Base-by-base conservation (phyloP, 2,797 vertebrate genomes). In the Leptodactylus fallax region DNA sequence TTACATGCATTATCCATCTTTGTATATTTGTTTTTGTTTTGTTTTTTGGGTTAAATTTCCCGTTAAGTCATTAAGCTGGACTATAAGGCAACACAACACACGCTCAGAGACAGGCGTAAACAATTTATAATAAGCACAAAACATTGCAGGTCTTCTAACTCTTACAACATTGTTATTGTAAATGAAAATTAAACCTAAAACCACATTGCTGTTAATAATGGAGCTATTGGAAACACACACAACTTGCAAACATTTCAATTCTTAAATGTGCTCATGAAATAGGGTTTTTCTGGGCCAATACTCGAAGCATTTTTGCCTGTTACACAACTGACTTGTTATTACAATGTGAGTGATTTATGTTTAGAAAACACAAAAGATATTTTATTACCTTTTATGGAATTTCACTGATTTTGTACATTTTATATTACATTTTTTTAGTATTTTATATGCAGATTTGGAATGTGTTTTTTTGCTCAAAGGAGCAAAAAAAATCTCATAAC, bases 151-250 rank as follows among this genome's bases (percentile, higher is more conserved):
- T 77, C 72, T 77, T n/a, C 72, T 77, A 23, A 51, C 47, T 53
- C 72, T 51, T 77, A 77, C 49, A 77, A 77, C 49, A 77, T 77
- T 77, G 72, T 77, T 77, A 53, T 53, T 77, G 47, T 53, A 77
- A 53, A 53, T 53, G 19, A 14, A 53, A 77, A 77, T 77, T 49
- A 21, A 77, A 77, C 72, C 72, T 23, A 77, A 77, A 53, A 51
- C 72, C 72, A 23, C 72, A 51, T 6, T 13, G 72, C n/a, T 77
- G 14, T 10, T 77, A 51, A 23, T 77, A 23, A 23, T n/a, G 72
- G 47, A 53, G 72, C 72, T 23, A n/a, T 2, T 7, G 72, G 72
- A 21, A 74, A 74, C 71, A 77, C 47, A 76, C 47, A 76, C 72
- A 76, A 76, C 19, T 49, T 11, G 19, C 45, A 51, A 77, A 53